Evolutionary conservation across 2,888 invertebrate species (phyloP), one percentile per base, ranked within the genome.

Genomic region (Alsophila aescularia): DNA sequence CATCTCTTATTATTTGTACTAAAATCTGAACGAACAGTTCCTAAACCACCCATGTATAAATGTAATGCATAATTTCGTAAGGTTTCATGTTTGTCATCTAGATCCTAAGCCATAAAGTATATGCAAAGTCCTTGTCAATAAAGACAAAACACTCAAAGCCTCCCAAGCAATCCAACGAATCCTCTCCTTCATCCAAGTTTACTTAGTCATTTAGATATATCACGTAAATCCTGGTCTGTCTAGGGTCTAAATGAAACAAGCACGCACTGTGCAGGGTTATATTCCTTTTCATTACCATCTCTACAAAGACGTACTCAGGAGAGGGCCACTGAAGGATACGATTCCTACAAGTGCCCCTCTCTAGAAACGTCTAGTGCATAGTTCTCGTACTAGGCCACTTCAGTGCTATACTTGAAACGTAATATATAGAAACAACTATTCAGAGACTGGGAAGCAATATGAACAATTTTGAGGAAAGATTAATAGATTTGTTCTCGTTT

Each of bases 301-400:
- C 10, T 14, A 10, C 24, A 8, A 9, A 27, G 16, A 15, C 18
- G 40, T 49, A 41, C 10, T 41, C 16, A 49, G 18, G 24, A 8
- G n/a, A 29, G 42, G 29, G 29, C n/a, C 31, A 37, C 36, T 37
- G 14, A 36, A 21, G 31, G 9, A 16, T 32, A 32, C 13, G 8
- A 29, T 16, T 31, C 9, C 12, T 10, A 24, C 36, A 16, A 24
- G 41, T 35, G 7, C 24, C 32, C 2, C 15, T 34, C 24, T 16
- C 12, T n/a, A 43, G 18, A 42, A 51, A 18, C 2, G 32, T 36
- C 37, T 9, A 39, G 43, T 51, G 13, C n/a, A 10, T 36, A 35
- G 29, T 14, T 21, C n/a, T 43, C 10, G 13, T 36, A 8, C 36
- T 31, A 8, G 21, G 9, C 43, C 15, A 39, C 51, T 51, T 21